phyloP scores from a whole-genome alignment of 2,113 vertebrate genomes.

The Puntigrus tetrazona region DNA sequence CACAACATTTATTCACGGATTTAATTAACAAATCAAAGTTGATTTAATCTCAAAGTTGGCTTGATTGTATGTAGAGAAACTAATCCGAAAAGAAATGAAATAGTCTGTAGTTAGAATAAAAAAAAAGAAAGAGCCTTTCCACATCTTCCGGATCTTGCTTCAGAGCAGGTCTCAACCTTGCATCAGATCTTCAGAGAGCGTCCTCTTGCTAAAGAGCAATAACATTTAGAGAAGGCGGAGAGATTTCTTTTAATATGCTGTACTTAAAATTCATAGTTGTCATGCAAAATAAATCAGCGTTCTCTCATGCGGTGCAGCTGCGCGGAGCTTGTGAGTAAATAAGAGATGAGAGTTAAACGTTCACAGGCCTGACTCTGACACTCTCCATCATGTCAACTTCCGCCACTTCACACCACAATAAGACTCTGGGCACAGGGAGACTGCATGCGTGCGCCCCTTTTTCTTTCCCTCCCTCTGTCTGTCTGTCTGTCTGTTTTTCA shows the following conservation, averaged over 20 bases:
- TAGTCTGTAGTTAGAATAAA: not conserved
- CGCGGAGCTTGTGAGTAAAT: slow-evolving; percentile 76
- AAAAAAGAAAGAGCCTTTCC: not conserved
- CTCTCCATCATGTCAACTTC: slow-evolving; percentile 71
- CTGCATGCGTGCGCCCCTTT: slow-evolving; percentile 20
- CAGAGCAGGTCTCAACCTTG: not conserved
- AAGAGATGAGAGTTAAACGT: slow-evolving; percentile 79
- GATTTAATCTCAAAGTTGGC: not conserved
- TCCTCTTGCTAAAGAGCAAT: slow-evolving; percentile 66
- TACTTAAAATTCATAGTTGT: slow-evolving; percentile 83
- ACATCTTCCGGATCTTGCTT: slow-evolving; percentile 17
- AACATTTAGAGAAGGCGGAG: slow-evolving; percentile 70
- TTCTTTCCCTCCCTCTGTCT: not conserved
- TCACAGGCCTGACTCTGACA: slow-evolving; percentile 76
- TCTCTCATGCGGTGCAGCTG: slow-evolving; percentile 67
- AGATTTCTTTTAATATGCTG: slow-evolving; percentile 68
- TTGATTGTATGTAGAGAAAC: not conserved
- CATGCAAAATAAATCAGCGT: slow-evolving; percentile 82
- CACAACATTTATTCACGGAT: too few relatives aligned
- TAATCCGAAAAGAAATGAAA: not conserved
- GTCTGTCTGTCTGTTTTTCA: not conserved
- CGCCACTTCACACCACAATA: not conserved
- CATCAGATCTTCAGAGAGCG: slow-evolving; percentile 59
- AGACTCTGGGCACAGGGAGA: slow-evolving; percentile 31
- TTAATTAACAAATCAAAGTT: not conserved